phyloP scores from a whole-genome alignment of 2,888 invertebrate species.

The Selenia dentaria region DNA sequence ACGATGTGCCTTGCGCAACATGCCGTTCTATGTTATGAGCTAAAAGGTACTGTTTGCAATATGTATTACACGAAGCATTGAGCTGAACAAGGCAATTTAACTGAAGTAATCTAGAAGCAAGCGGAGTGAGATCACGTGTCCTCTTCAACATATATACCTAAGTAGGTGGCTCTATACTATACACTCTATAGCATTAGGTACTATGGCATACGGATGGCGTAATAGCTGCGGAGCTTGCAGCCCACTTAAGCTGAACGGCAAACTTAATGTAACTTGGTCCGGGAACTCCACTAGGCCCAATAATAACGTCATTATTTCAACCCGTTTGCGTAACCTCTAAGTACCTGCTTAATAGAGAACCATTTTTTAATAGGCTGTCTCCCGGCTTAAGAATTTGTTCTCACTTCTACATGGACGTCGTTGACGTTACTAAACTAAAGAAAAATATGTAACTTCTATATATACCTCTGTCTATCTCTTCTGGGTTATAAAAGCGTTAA shows the following conservation, averaged over 20 bases:
- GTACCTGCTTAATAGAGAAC: constrained; percentile 8
- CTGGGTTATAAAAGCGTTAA: too few relatives aligned
- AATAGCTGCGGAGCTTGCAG: constrained; percentile 44
- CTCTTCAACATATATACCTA: constrained; percentile 8
- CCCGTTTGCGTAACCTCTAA: constrained; percentile 16
- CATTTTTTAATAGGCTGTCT: background rate
- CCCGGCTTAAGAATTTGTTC: too few relatives aligned
- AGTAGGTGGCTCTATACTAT: background rate
- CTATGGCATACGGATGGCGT: constrained; percentile 31
- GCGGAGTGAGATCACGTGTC: constrained; percentile 41
- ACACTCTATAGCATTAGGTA: constrained; percentile 14
- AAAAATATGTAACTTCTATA: too few relatives aligned
- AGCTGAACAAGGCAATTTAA: constrained; percentile 59
- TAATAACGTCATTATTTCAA: constrained; percentile 46
- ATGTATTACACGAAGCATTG: constrained; percentile 57
- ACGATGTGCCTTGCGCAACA: constrained; percentile 25
- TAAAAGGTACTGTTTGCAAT: constrained; percentile 51
- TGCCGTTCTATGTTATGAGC: constrained; percentile 38
- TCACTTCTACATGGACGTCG: too few relatives aligned
- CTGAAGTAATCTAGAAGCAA: constrained; percentile 52
- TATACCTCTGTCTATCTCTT: too few relatives aligned
- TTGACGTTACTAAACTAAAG: too few relatives aligned
- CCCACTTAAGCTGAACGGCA: constrained; percentile 59
- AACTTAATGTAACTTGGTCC: constrained; percentile 62
- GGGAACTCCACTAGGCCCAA: constrained; percentile 44